A percentile compares a stretch with the other conserved stretches of the same genome.
phyloP scores from a whole-genome alignment of 2,113 vertebrate genomes.

The Ranitomeya variabilis region DNA sequence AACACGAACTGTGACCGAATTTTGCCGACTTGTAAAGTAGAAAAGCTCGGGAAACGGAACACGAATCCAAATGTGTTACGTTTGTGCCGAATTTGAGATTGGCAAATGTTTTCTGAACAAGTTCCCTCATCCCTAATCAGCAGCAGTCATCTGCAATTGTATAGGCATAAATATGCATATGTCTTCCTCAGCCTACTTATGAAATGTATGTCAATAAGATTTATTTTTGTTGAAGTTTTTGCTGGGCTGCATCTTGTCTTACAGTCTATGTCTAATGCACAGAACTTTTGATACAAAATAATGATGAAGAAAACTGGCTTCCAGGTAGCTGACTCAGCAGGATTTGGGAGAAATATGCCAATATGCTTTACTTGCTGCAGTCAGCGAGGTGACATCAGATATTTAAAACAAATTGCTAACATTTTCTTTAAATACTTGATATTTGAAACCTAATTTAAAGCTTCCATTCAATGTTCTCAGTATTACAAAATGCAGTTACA shows the following conservation, averaged over 20 bases:
- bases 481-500: neutral
- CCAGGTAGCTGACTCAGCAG: neutral
- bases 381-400: slow-evolving; percentile 20
- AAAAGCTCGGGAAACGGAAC: no score
- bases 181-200: neutral
- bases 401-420: slow-evolving; percentile 4
- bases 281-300: neutral
- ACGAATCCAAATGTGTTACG: no score
- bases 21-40: no score
- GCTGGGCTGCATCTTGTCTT: no score
- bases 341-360: slow-evolving; percentile 17
- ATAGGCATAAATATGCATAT: no score
- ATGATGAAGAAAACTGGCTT: slow-evolving; percentile 1
- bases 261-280: neutral
- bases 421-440: slow-evolving; percentile 1
- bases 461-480: neutral
- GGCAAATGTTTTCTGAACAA: no score
- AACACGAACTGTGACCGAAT: no score
- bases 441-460: slow-evolving; percentile 7
- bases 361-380: slow-evolving; percentile 25
- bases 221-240: neutral
- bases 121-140: no score
- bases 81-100: no score
- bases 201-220: neutral
- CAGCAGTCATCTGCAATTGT: no score